Percentiles rank a stretch among this genome's conserved stretches.
Conservation (phyloP, 2,113 vertebrate species). For the Noturus placidus region DNA sequence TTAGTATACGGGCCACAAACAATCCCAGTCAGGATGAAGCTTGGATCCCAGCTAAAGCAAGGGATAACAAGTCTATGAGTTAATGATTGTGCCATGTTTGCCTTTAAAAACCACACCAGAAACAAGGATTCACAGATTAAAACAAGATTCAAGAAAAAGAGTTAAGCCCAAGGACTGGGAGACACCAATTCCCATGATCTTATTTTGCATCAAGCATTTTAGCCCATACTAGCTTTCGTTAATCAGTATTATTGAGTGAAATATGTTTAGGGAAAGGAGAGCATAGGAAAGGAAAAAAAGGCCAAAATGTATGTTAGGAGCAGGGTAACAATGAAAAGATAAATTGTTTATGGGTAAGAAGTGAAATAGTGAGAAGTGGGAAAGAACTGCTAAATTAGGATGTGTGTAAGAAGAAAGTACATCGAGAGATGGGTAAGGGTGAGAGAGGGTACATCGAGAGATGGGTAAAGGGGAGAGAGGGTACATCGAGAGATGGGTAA, state of each 20-base stretch:
- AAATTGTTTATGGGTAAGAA: background rate
- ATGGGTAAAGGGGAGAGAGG: background rate
- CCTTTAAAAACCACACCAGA: slow-evolving; percentile 43
- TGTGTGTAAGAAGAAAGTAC: background rate
- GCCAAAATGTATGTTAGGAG: background rate
- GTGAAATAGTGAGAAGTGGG: too few species aligned
- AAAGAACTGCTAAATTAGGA: background rate
- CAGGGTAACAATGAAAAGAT: background rate
- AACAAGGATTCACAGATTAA: slow-evolving; percentile 28
- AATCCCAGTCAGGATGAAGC: slow-evolving; percentile 9
- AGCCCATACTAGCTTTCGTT: background rate
- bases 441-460: background rate
- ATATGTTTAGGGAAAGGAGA: background rate
- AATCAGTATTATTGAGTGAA: background rate
- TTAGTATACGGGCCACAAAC: slow-evolving; percentile 43
- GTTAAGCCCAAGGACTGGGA: background rate
- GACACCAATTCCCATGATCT: background rate
- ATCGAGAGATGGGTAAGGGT: background rate
- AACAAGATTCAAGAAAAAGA: background rate
- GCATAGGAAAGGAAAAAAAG: background rate
- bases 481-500: background rate
- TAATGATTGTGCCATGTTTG: slow-evolving; percentile 30
- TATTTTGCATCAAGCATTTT: background rate
- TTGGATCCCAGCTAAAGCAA: slow-evolving; percentile 30
- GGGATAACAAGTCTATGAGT: background rate